Evolutionary conservation across 2,797 vertebrate genomes (phyloP), one percentile per base, ranked within the genome.

Genomic region (Mus caroli): DNA sequence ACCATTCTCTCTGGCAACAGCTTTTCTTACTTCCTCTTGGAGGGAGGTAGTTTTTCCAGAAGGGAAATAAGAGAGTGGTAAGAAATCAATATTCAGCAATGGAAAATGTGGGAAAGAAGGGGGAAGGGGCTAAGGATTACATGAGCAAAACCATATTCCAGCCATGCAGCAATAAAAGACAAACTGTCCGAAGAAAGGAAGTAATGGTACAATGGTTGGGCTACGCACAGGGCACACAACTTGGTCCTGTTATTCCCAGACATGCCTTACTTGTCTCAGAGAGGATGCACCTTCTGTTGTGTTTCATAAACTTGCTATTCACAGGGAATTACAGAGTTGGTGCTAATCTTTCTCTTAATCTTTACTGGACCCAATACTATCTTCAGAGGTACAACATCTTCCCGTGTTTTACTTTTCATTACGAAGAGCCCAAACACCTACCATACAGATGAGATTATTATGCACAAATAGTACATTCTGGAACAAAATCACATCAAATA

Each of bases 361-460:
- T 78, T 73, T 75, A 77, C 3, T 62, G 24, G 52, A 22, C 12
- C 79, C 52, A 90, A 90, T 84, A 28, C 12, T 80, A 73, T 58
- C 90, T 78, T 71, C 95, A 88, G 79, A 83, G 58, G 62, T 69
- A 6, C 64, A 13, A 28, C 77, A 13, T 17, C 54, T 40, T 69
- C 78, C 60, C 76, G 40, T 76, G 64, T 43, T 88, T 64, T 91
- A n/a, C 73, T 90, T 88, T 90, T 60, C 67, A 60, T 73, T 92
- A 91, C 91, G 62, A 40, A 73, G 46, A 73, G 28, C 40, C 54
- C n/a, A 14, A 89, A 77, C 67, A 43, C 31, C 76, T 54, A 64
- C 12, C 37, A 71, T 40, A n/a, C 75, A 79, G 58, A 88, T 84
- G 52, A 95, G 52, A 56, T 28, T 52, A 40, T 28, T 92, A 14